phyloP scores from a whole-genome alignment of 2,888 invertebrate species.

The Sussaba pulchella region DNA sequence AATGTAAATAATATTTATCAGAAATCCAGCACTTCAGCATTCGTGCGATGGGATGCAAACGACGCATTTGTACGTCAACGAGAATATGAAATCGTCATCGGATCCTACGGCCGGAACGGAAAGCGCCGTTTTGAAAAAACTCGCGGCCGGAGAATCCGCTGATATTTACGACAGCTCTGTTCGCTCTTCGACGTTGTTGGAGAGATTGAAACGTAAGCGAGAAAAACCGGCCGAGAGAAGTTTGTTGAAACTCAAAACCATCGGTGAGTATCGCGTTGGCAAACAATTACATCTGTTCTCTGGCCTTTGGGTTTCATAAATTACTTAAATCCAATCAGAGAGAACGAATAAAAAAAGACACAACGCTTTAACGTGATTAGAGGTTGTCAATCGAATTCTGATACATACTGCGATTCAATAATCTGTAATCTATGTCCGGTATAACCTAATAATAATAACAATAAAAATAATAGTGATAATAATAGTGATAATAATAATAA shows the following conservation, averaged over 20 bases:
- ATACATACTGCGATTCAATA: no score
- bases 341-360: no score
- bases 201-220: conserved; percentile 64
- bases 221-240: conserved; percentile 68
- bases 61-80: conserved; percentile 70
- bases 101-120: conserved; percentile 65
- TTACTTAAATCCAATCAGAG: no score
- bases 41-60: conserved; percentile 67
- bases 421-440: no score
- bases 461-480: no score
- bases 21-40: conserved; percentile 68
- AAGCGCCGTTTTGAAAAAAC: conserved; percentile 51
- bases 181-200: conserved; percentile 54
- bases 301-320: no score
- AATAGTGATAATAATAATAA: no score
- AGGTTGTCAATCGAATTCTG: no score
- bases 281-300: background rate
- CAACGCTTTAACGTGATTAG: no score
- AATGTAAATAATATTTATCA: conserved; percentile 37
- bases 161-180: conserved; percentile 64
- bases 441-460: no score
- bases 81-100: conserved; percentile 69
- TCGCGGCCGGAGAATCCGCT: conserved; percentile 42
- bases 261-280: conserved; percentile 70
- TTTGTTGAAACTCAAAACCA: conserved; percentile 75